Evolutionary conservation across 2,888 invertebrate genomes (phyloP).

Genomic region (Neelides folsomi): DNA sequence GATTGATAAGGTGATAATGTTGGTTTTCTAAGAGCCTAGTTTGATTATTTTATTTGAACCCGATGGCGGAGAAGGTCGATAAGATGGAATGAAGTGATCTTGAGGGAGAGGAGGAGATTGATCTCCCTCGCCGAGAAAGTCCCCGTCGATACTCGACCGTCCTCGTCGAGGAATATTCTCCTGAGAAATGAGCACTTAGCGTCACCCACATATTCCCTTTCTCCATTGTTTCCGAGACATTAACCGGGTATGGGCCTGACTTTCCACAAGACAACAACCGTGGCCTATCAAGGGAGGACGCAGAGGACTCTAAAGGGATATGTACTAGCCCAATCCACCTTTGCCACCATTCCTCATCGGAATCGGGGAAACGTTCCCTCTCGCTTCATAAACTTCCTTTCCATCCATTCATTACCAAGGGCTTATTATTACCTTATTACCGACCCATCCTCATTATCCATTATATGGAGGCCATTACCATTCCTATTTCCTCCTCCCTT

Average conservation of each 20-base stretch:
- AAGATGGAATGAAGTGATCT: no score
- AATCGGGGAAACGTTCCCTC: background rate
- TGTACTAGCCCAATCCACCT: slow-evolving; percentile 2
- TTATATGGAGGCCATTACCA: no score
- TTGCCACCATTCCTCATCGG: background rate
- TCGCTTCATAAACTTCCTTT: background rate
- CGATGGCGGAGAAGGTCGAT: no score
- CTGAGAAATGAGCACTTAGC: slow-evolving; percentile 23
- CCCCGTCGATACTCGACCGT: no score
- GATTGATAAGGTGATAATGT: no score
- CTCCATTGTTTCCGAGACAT: slow-evolving; percentile 23
- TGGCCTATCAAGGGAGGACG: slow-evolving; percentile 4
- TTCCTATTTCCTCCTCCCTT: no score
- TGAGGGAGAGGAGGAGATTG: no score
- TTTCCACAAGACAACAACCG: slow-evolving; percentile 5
- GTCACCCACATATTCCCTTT: slow-evolving; percentile 19
- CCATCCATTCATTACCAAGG: background rate
- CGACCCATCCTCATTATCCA: no score
- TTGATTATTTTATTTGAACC: no score
- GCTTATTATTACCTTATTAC: no score
- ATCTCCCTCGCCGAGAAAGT: no score
- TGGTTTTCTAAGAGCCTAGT: no score
- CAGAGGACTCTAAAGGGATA: slow-evolving; percentile 4
- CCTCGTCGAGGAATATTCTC: slow-evolving; percentile 4
- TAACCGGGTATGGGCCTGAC: slow-evolving; percentile 15